Evolutionary conservation across 1,140 invertebrate genomes (phyloP), one percentile per base, ranked within the genome.

Genomic region (Lepidurus packardi): DNA sequence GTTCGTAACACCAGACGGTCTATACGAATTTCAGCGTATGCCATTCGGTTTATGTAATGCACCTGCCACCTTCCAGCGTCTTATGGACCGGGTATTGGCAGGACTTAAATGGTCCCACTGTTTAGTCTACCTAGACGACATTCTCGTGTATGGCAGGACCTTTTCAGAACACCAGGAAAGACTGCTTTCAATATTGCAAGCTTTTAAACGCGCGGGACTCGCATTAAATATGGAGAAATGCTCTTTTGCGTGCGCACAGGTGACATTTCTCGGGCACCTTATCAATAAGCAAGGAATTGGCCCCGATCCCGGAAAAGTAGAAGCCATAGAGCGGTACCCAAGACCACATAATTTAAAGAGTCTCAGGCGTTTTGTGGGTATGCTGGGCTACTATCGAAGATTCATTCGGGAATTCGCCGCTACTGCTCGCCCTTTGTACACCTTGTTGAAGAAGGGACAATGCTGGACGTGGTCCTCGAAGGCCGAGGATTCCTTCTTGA

Each of bases 211-310:
- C 42, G 76, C 81, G n/a, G 79, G 81, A 10, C 80, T 85, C 9
- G 82, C 81, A 7, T 24, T 84, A 41, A 83, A 84, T 75, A 74
- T 76, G 11, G 80, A 81, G n/a, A 85, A 85, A 79, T 82, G 81
- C 79, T 81, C 78, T 84, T 84, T 80, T 1, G 25, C 25, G 25
- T 25, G 25, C 25, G 25, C 47, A 1, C 25, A 16, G 1, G 65
- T 77, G 47, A 11, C 7, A 11, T 77, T 47, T 77, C 43, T 77
- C 10, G 77, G 47, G 10, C 77, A 77, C 73, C 24, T 21, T 2
- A 73, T 77, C 13, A 65, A 77, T 34, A 53, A 34, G 1, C 24
- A 34, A 73, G 77, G 77, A 7, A 65, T 77, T 10, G n/a, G n/a
- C 8, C 77, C 77, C 2, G n/a, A 73, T 73, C n/a, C 9, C 16